A percentile compares a stretch with the other conserved stretches of the same genome.
phyloP scores from a whole-genome alignment of 2,797 vertebrate species.

The Thamnophis elegans region DNA sequence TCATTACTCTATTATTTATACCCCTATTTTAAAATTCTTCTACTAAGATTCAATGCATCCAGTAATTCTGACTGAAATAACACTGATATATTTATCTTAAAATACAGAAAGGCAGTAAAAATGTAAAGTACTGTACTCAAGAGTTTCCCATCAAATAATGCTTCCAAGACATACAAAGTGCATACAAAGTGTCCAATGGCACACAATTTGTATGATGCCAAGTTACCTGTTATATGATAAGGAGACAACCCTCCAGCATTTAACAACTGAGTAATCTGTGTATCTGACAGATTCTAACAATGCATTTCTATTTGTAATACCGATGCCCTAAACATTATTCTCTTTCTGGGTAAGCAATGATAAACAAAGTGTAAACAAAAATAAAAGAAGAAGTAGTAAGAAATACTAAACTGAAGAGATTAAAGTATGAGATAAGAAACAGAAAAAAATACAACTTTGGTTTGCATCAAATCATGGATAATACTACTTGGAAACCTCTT shows the following conservation, averaged over 20 bases:
- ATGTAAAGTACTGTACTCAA: not conserved
- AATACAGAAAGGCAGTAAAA: not conserved
- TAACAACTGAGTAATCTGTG: not conserved
- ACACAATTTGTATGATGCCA: not conserved
- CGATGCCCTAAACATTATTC: not conserved
- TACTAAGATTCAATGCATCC: not conserved
- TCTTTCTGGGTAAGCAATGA: not conserved
- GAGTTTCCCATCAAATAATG: not conserved
- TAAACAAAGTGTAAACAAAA: not conserved
- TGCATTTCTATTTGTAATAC: not conserved
- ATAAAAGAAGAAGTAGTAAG: not conserved
- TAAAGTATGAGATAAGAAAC: not conserved
- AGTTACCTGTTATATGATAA: not conserved
- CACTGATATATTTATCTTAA: not conserved
- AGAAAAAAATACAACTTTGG: not conserved
- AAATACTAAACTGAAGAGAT: not conserved
- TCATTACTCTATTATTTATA: not conserved
- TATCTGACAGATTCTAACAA: not conserved
- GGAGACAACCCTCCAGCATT: not conserved
- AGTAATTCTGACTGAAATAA: not conserved
- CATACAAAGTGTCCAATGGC: not conserved
- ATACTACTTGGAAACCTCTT: not conserved
- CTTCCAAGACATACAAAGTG: not conserved
- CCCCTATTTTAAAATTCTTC: fast-evolving
- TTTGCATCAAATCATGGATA: not conserved